These are phyloP conservation scores for Apogon hyalosoma DNA, from an alignment of 2,797 vertebrate species.

Conservation along the genomic window DNA sequence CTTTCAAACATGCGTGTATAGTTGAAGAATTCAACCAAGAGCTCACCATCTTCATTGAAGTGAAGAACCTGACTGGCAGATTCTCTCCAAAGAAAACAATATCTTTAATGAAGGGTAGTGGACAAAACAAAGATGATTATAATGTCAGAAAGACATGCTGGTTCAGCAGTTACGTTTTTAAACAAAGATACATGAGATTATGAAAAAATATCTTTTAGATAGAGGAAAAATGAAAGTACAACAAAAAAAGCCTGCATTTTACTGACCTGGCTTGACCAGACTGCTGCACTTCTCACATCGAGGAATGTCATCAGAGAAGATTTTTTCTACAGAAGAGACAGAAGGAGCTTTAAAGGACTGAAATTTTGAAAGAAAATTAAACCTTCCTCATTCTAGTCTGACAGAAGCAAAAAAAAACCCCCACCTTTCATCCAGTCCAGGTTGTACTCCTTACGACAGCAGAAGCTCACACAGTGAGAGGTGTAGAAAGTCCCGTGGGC, in stretches of 20 bases:
- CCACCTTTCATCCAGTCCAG: conserved; percentile 95
- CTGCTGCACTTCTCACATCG: conserved; percentile 89
- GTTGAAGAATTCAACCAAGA: background rate
- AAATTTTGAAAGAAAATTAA: background rate
- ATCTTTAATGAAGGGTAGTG: conserved; percentile 75
- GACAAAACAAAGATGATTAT: background rate
- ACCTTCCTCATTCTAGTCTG: too few species aligned
- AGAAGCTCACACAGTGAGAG: conserved; percentile 88
- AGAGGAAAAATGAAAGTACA: background rate
- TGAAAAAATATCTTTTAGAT: background rate
- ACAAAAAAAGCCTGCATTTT: background rate
- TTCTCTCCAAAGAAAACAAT: conserved; percentile 95
- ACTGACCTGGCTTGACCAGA: conserved; percentile 91
- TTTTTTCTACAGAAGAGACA: conserved; percentile 82
- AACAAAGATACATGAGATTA: background rate
- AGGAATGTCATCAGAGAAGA: conserved; percentile 88
- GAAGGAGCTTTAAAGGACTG: background rate
- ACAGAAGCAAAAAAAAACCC: too few species aligned
- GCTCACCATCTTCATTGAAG: conserved; percentile 88
- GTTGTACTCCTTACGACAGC: conserved; percentile 85
- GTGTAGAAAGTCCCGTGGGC: conserved; percentile 93
- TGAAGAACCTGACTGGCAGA: conserved; percentile 90
- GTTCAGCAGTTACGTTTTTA: background rate
- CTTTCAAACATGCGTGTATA: background rate
- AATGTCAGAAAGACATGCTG: background rate